Evolutionary conservation across 1,140 invertebrate species (phyloP).

Genomic region (Brachionus plicatilis): DNA sequence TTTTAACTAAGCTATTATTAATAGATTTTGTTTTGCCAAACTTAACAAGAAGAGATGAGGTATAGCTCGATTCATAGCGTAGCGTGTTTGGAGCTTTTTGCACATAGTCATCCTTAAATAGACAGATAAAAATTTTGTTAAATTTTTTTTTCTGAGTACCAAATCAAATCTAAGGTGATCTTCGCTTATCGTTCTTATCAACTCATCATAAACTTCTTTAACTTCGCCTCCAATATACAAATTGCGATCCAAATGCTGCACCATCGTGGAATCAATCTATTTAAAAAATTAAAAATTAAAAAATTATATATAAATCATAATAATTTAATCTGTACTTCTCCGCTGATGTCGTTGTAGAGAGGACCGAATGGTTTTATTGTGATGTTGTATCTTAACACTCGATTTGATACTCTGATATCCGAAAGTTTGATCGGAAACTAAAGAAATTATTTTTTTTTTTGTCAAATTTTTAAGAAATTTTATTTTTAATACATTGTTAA

Average conservation of each 20-base stretch:
- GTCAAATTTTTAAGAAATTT: neutral
- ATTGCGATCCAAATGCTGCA: conserved; percentile 53
- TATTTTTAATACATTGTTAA: neutral
- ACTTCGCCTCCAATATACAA: conserved; percentile 54
- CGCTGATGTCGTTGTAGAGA: conserved; percentile 53
- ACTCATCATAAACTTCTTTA: conserved; percentile 54
- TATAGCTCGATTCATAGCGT: conserved; percentile 44
- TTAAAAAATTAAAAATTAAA: neutral
- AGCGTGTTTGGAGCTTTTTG: conserved; percentile 45
- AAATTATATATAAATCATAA: too few species aligned
- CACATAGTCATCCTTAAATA: conserved; percentile 48
- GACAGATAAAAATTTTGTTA: neutral
- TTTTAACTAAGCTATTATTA: conserved; percentile 48
- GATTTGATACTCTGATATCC: conserved; percentile 53
- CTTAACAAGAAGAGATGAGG: conserved; percentile 47
- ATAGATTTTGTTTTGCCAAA: conserved; percentile 44
- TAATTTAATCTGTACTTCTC: conserved; percentile 45
- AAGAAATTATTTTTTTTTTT: neutral
- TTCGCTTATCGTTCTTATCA: conserved; percentile 52
- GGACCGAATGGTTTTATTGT: conserved; percentile 48
- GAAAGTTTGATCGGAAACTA: conserved; percentile 51
- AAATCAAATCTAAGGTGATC: conserved; percentile 51
- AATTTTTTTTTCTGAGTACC: conserved; percentile 42
- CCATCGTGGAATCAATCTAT: conserved; percentile 50
- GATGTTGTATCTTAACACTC: conserved; percentile 52